A percentile compares a stretch with the other conserved stretches of the same genome.
phyloP scores from a whole-genome alignment of 2,888 invertebrate species.

The Netelia inedita region DNA sequence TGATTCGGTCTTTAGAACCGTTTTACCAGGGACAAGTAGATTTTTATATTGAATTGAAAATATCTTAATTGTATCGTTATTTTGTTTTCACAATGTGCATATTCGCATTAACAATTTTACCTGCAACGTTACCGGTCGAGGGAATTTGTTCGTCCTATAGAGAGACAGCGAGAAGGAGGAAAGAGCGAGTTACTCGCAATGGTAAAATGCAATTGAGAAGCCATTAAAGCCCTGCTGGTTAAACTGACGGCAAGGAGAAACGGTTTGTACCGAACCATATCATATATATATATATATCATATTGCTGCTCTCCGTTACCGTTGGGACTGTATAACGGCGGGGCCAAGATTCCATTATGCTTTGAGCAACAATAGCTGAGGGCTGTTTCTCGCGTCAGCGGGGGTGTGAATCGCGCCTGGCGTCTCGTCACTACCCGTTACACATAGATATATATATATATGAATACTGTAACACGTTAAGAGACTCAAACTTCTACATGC shows the following conservation, averaged over 20 bases:
- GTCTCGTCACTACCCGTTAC: conserved; percentile 77
- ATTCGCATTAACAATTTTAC: neutral
- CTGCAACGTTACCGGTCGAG: too few species aligned
- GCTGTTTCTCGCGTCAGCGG: conserved; percentile 82
- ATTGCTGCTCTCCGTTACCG: conserved; percentile 24
- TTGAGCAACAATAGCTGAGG: conserved; percentile 85
- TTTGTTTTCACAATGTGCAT: too few species aligned
- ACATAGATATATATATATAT: conserved; percentile 44
- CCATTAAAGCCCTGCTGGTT: conserved; percentile 83
- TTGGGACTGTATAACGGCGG: conserved; percentile 75
- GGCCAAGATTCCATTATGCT: conserved; percentile 85
- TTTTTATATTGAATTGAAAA: too few species aligned
- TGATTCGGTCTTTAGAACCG: too few species aligned
- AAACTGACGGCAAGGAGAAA: conserved; percentile 76
- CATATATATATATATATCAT: conserved; percentile 42
- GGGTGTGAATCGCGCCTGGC: conserved; percentile 82
- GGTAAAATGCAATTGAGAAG: conserved; percentile 85
- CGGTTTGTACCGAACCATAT: conserved; percentile 55
- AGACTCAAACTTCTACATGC: conserved; percentile 49
- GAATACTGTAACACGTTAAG: conserved; percentile 42
- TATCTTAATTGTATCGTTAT: too few species aligned
- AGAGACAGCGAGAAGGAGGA: conserved; percentile 51
- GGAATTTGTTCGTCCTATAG: neutral
- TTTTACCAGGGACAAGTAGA: too few species aligned
- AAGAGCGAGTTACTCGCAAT: conserved; percentile 78